Conservation (phyloP, 2,797 vertebrate species). For the Erpetoichthys calabaricus region DNA sequence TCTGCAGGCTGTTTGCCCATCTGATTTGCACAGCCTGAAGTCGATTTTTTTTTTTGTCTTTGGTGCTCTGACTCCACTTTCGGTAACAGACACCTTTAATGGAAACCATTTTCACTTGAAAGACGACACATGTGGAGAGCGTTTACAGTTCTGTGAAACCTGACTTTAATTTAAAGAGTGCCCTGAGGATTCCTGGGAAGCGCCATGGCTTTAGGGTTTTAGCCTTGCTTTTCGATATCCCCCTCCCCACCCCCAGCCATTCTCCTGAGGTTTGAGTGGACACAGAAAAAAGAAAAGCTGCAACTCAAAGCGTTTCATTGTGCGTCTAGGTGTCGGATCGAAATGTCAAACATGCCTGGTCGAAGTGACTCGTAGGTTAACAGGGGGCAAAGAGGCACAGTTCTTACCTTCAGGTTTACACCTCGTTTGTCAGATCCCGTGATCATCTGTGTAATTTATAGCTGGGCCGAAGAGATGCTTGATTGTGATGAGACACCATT, state of each 20-base stretch:
- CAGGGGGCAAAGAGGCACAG: too few relatives aligned
- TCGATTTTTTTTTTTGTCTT: constrained; percentile 8
- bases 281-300: constrained; percentile 21
- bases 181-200: constrained; percentile 30
- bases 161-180: constrained; percentile 32
- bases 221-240: constrained; percentile 11
- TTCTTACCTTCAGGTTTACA: too few relatives aligned
- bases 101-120: constrained; percentile 27
- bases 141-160: constrained; percentile 32
- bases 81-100: constrained; percentile 24
- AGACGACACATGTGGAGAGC: constrained; percentile 26
- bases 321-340: too few relatives aligned
- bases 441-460: too few relatives aligned
- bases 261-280: constrained; percentile 11
- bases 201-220: constrained; percentile 23
- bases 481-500: too few relatives aligned
- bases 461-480: too few relatives aligned
- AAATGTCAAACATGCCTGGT: too few relatives aligned
- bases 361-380: too few relatives aligned
- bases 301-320: constrained; percentile 19
- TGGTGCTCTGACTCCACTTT: constrained; percentile 19
- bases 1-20: not conserved
- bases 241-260: constrained; percentile 7
- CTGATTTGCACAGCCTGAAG: constrained; percentile 7
- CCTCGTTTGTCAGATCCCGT: too few relatives aligned